These are phyloP conservation scores for Crossocerus cetratus DNA, from an alignment of 2,888 invertebrate genomes.

Conservation along the genomic window DNA sequence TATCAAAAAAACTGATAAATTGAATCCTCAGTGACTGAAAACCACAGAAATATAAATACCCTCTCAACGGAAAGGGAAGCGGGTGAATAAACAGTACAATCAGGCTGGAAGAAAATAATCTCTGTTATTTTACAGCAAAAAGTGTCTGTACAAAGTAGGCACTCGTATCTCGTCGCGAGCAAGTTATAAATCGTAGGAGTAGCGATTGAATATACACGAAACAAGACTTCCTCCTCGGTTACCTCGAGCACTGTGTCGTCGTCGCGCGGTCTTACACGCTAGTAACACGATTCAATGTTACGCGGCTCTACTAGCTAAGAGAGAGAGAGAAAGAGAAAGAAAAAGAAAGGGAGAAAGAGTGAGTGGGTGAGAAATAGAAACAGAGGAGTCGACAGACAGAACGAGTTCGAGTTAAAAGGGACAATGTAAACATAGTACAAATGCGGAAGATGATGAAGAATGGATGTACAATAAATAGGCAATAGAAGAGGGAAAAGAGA, in stretches of 20 bases:
- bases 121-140: constrained; percentile 72
- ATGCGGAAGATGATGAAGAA: constrained; percentile 64
- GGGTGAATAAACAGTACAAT: not conserved
- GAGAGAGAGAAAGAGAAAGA: constrained; percentile 37
- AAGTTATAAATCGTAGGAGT: not conserved
- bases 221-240: too few species aligned
- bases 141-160: constrained; percentile 76
- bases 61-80: too few species aligned
- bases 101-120: constrained; percentile 45
- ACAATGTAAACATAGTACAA: constrained; percentile 61
- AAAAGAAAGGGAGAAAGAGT: constrained; percentile 32
- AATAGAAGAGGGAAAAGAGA: constrained; percentile 68
- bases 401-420: constrained; percentile 44
- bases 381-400: constrained; percentile 36
- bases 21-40: too few species aligned
- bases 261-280: too few species aligned
- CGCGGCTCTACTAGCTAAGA: too few species aligned
- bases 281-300: too few species aligned
- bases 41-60: too few species aligned
- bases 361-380: constrained; percentile 39
- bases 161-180: constrained; percentile 63
- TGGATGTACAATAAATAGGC: constrained; percentile 76
- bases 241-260: too few species aligned
- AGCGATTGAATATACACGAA: not conserved
- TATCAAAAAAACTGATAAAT: too few species aligned